These are phyloP conservation scores for Drosophila varians DNA, from an alignment of 1,140 invertebrate genomes.

Conservation along the genomic window DNA sequence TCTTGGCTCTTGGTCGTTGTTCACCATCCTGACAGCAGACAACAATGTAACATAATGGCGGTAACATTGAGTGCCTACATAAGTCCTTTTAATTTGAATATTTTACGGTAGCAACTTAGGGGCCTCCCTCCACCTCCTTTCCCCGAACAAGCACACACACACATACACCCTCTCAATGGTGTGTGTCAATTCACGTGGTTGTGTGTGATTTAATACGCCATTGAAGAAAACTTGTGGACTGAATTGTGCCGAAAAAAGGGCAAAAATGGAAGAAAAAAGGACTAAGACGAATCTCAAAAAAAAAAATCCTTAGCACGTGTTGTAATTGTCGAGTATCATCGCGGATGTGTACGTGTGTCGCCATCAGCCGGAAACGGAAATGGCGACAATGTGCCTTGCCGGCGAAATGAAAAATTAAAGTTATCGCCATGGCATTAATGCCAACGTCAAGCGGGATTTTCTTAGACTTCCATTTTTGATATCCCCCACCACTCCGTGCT, in stretches of 20 bases:
- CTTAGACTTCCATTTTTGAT: not conserved
- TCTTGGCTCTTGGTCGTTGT: conserved; percentile 38
- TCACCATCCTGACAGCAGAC: conserved; percentile 49
- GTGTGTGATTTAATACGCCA: conserved; percentile 51
- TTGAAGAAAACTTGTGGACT: conserved; percentile 50
- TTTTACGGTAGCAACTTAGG: conserved; percentile 67
- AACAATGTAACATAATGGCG: conserved; percentile 81
- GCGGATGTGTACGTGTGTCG: conserved; percentile 46
- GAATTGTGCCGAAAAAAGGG: conserved; percentile 40
- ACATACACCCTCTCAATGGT: conserved; percentile 4
- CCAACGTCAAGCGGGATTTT: conserved; percentile 31
- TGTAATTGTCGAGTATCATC: conserved; percentile 70
- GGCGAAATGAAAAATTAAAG: conserved; percentile 74
- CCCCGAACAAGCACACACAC: not conserved
- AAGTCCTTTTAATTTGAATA: conserved; percentile 82
- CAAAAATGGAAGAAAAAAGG: not conserved
- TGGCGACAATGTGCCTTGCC: conserved; percentile 49
- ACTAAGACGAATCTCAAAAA: not conserved
- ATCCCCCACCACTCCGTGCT: conserved; percentile 1
- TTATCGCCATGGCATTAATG: conserved; percentile 66
- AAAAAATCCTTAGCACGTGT: conserved; percentile 63
- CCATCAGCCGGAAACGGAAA: conserved; percentile 63
- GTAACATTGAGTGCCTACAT: conserved; percentile 82
- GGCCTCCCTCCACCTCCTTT: not conserved
- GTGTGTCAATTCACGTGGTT: conserved; percentile 23